Conservation (phyloP, 2,888 invertebrate species). For the Sarcophaga variegata region DNA sequence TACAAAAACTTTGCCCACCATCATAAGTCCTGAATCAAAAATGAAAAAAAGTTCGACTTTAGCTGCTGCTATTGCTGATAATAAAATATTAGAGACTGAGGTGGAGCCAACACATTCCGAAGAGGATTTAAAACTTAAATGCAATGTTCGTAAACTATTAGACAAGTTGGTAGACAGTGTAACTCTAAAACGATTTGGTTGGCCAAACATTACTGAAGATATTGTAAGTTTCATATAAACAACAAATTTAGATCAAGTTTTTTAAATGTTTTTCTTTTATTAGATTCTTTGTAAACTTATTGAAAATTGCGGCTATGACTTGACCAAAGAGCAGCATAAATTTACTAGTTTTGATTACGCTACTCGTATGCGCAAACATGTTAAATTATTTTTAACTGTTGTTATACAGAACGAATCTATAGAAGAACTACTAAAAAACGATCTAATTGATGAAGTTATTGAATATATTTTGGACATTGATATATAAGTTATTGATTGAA, state of each 20-base stretch:
- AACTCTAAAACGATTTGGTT: constrained; percentile 87
- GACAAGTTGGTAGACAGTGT: constrained; percentile 89
- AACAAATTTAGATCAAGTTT: background rate
- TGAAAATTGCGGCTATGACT: constrained; percentile 88
- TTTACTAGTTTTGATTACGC: constrained; percentile 83
- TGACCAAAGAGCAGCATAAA: constrained; percentile 79
- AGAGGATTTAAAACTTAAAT: constrained; percentile 86
- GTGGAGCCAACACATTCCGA: constrained; percentile 81
- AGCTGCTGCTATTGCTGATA: constrained; percentile 77
- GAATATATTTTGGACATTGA: constrained; percentile 85
- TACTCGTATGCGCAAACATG: constrained; percentile 90
- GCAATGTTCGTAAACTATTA: constrained; percentile 88
- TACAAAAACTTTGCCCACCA: constrained; percentile 17
- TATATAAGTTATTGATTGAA: too few relatives aligned
- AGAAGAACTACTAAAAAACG: constrained; percentile 90
- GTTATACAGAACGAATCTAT: constrained; percentile 92
- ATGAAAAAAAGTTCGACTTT: constrained; percentile 77
- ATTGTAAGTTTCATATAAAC: constrained; percentile 76
- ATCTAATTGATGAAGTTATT: constrained; percentile 94
- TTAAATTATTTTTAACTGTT: constrained; percentile 90
- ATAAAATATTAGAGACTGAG: constrained; percentile 69
- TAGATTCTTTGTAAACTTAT: constrained; percentile 88
- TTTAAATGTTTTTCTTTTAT: constrained; percentile 18
- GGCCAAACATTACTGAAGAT: constrained; percentile 88
- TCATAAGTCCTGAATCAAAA: constrained; percentile 58